Evolutionary conservation across 2,113 vertebrate genomes (phyloP).

Genomic region (Collichthys lucidus): DNA sequence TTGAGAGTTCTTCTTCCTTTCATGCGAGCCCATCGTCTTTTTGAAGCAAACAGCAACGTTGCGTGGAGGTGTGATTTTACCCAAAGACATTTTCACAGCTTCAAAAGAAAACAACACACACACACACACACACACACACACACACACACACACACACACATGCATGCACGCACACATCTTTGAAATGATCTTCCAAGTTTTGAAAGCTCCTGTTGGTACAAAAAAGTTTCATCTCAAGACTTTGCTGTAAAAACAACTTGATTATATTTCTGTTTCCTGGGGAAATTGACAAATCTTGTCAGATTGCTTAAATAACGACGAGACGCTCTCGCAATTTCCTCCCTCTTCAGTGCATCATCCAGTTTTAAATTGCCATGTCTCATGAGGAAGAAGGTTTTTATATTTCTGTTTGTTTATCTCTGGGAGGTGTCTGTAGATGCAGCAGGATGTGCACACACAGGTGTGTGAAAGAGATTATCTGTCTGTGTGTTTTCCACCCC

Average conservation of each 20-base stretch:
- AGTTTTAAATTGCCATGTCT: neutral
- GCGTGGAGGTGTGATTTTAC: neutral
- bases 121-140: neutral
- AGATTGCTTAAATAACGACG: slow-evolving; percentile 24
- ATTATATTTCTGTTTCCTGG: slow-evolving; percentile 42
- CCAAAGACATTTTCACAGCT: neutral
- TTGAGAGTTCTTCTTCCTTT: neutral
- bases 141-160: neutral
- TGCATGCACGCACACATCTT: neutral
- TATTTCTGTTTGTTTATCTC: slow-evolving; percentile 48
- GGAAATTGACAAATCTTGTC: slow-evolving; percentile 35
- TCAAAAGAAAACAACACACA: slow-evolving; percentile 6
- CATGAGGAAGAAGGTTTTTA: slow-evolving; percentile 24
- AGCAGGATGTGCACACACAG: neutral
- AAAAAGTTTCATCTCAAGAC: slow-evolving; percentile 16
- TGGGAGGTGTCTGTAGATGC: neutral
- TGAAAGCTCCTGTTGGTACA: neutral
- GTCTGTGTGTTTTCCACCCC: slow-evolving; percentile 27
- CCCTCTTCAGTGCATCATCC: slow-evolving; percentile 43
- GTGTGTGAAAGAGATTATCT: slow-evolving; percentile 13
- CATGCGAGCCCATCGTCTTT: neutral
- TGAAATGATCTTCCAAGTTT: neutral
- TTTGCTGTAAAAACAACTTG: slow-evolving; percentile 16
- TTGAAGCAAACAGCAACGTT: slow-evolving; percentile 7
- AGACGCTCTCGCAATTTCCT: slow-evolving; percentile 15